Evolutionary conservation across 2,888 invertebrate species (phyloP).

Genomic region (Aethes cnicana): DNA sequence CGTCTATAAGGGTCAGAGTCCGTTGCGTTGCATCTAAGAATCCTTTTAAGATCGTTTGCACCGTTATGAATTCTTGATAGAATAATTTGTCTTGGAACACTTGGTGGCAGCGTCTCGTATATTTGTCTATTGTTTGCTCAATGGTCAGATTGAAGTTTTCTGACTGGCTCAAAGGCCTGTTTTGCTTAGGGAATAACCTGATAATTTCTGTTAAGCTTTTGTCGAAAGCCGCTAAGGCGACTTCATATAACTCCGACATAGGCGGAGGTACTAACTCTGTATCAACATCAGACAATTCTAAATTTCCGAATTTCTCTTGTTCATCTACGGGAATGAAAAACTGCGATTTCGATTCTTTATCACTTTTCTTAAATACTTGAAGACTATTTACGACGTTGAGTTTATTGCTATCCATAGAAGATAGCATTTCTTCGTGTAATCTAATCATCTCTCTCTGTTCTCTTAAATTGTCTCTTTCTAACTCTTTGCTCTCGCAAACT

Average conservation of each 20-base stretch:
- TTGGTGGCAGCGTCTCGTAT: conserved; percentile 73
- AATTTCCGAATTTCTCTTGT: conserved; percentile 65
- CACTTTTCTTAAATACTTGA: conserved; percentile 71
- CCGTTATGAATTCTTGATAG: conserved; percentile 67
- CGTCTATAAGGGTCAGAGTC: conserved; percentile 58
- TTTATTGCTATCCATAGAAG: conserved; percentile 72
- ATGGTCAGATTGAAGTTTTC: conserved; percentile 69
- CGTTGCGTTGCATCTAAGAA: conserved; percentile 57
- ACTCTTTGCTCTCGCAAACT: conserved; percentile 61
- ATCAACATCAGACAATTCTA: conserved; percentile 66
- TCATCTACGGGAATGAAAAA: conserved; percentile 75
- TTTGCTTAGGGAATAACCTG: conserved; percentile 72
- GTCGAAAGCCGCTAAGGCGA: conserved; percentile 57
- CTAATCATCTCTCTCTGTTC: conserved; percentile 53
- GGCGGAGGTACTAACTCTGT: conserved; percentile 61
- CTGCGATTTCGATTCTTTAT: conserved; percentile 74
- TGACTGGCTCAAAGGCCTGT: conserved; percentile 72
- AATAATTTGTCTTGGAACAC: conserved; percentile 77
- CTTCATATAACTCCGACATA: conserved; percentile 61
- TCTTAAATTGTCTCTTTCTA: conserved; percentile 57
- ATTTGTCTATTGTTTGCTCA: conserved; percentile 73
- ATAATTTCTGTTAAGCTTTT: conserved; percentile 66
- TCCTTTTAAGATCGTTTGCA: conserved; percentile 65
- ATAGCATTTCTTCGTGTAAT: conserved; percentile 59
- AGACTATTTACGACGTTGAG: conserved; percentile 65